These are phyloP conservation scores for Pachliopta kotzebuea DNA, from an alignment of 2,888 invertebrate species.

Conservation along the genomic window DNA sequence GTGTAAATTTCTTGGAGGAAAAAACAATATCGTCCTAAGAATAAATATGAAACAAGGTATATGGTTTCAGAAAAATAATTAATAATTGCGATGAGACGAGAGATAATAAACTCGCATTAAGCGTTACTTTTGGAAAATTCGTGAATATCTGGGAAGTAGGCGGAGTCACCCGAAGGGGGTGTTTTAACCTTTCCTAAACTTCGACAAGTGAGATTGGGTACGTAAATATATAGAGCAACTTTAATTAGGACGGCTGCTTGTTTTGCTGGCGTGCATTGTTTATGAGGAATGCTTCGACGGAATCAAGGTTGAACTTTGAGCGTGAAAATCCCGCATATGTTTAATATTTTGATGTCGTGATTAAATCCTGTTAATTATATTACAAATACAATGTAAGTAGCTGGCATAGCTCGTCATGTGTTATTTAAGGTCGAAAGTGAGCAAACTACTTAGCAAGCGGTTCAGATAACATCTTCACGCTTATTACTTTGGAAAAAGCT, in stretches of 20 bases:
- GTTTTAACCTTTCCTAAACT: constrained; percentile 75
- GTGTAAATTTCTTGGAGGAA: too few species aligned
- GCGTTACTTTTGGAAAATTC: constrained; percentile 74
- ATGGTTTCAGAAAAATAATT: constrained; percentile 51
- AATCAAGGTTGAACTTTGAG: constrained; percentile 29
- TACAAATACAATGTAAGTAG: constrained; percentile 19
- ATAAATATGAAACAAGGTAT: neutral
- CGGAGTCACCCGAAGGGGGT: constrained; percentile 38
- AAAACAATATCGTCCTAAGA: too few species aligned
- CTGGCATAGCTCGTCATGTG: constrained; percentile 7
- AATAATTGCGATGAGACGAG: constrained; percentile 66
- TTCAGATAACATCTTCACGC: neutral
- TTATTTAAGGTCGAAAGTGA: constrained; percentile 23
- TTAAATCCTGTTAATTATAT: constrained; percentile 13
- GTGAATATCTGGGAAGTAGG: constrained; percentile 54
- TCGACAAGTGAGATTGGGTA: constrained; percentile 75
- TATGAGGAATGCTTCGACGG: constrained; percentile 65
- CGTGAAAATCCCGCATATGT: constrained; percentile 20
- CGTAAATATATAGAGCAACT: constrained; percentile 74
- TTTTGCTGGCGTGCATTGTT: constrained; percentile 70
- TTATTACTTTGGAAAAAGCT: neutral
- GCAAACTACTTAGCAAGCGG: constrained; percentile 5
- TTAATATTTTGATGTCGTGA: constrained; percentile 26
- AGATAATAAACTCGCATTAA: constrained; percentile 77
- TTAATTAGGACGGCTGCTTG: constrained; percentile 69